Percentiles rank a stretch among this genome's conserved stretches.
phyloP scores from a whole-genome alignment of 2,113 vertebrate species.

The Centrocercus urophasianus region DNA sequence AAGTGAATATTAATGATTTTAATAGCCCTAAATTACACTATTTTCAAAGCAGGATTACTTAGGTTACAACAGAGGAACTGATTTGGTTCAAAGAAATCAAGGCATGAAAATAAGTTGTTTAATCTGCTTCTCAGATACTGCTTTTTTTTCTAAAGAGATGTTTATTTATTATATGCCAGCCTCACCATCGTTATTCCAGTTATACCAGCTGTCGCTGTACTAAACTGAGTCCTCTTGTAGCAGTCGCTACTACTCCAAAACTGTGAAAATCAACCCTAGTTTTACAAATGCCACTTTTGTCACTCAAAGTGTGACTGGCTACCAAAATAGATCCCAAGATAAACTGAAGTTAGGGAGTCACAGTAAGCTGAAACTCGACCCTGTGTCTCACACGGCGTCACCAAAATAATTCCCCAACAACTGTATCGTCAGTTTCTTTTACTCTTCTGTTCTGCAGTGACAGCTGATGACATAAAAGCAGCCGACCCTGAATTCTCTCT shows the following conservation, averaged over 20 bases:
- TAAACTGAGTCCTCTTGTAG: neutral
- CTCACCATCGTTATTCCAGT: neutral
- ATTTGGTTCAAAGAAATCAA: neutral
- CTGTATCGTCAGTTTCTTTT: neutral
- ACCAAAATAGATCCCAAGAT: neutral
- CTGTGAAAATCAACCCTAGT: neutral
- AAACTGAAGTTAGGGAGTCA: neutral
- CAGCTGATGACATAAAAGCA: neutral
- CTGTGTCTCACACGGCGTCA: neutral
- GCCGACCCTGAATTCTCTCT: neutral
- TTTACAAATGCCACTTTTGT: neutral
- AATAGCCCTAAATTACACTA: constrained; percentile 24
- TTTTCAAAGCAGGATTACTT: neutral
- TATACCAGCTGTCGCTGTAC: neutral
- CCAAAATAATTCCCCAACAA: neutral
- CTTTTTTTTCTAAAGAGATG: neutral
- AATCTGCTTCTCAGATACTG: neutral
- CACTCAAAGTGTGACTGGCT: neutral
- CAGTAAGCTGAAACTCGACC: neutral
- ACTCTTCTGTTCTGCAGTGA: neutral
- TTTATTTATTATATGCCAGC: neutral
- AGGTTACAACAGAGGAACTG: neutral
- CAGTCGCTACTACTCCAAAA: neutral
- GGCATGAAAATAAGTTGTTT: constrained; percentile 22
- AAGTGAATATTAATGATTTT: constrained; percentile 20